phyloP scores from a whole-genome alignment of 2,797 vertebrate species.

The Cyclura pinguis region DNA sequence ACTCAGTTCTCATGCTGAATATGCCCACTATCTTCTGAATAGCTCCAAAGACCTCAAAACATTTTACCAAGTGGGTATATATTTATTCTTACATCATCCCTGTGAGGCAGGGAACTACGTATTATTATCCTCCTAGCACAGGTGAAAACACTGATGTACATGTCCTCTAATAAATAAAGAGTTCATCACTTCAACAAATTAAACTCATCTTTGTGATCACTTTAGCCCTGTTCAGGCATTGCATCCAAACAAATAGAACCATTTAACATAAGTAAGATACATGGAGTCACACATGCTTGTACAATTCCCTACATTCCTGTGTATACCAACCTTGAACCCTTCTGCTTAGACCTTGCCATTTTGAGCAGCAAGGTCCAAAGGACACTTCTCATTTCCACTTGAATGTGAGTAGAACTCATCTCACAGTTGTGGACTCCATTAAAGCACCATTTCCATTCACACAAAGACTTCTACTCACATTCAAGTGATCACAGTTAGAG shows the following conservation, averaged over 20 bases:
- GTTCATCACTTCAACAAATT: background rate
- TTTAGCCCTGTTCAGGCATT: background rate
- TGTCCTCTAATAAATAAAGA: conserved; percentile 16
- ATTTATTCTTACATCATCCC: conserved; percentile 26
- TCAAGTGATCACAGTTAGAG: background rate
- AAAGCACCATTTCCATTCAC: background rate
- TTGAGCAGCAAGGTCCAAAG: background rate
- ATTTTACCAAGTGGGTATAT: background rate
- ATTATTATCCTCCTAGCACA: background rate
- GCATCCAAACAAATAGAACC: background rate
- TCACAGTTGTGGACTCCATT: background rate
- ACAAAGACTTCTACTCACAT: background rate
- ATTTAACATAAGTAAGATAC: background rate
- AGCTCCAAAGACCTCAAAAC: background rate
- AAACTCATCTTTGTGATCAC: background rate
- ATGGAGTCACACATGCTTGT: background rate
- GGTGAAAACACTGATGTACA: background rate
- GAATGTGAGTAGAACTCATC: background rate
- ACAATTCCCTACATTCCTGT: too few species aligned
- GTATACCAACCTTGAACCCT: too few species aligned
- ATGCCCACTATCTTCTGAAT: background rate
- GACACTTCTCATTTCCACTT: background rate
- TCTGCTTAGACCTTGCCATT: background rate
- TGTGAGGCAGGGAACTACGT: background rate
- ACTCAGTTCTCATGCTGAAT: background rate